Evolutionary conservation across 2,888 invertebrate genomes (phyloP).

Genomic region (Gastrophysa polygoni): DNA sequence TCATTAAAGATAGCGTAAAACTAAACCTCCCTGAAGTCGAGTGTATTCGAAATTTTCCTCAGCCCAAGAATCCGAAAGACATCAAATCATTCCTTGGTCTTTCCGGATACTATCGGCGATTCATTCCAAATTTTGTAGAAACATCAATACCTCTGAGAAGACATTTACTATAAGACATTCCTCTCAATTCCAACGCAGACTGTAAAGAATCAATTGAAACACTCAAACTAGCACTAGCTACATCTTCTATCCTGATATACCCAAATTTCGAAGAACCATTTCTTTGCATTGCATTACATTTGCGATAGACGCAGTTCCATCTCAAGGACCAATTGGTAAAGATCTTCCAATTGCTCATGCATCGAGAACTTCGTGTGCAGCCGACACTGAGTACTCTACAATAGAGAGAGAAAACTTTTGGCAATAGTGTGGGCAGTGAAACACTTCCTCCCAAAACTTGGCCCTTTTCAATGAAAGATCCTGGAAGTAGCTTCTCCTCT

Average conservation of each 20-base stretch:
- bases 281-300: conserved; percentile 46
- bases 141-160: conserved; percentile 1
- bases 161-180: neutral
- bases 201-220: conserved; percentile 4
- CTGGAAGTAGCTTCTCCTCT: too few relatives aligned
- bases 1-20: neutral
- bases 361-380: too few relatives aligned
- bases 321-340: conserved; percentile 41
- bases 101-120: conserved; percentile 1
- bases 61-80: neutral
- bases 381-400: too few relatives aligned
- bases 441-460: too few relatives aligned
- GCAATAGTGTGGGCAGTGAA: too few relatives aligned
- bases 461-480: too few relatives aligned
- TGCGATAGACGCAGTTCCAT: conserved; percentile 34
- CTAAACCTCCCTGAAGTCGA: neutral
- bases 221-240: neutral
- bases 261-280: conserved; percentile 46
- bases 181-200: conserved; percentile 34
- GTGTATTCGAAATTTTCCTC: neutral
- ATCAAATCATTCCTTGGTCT: conserved; percentile 2
- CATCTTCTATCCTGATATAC: conserved; percentile 38
- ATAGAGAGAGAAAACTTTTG: too few relatives aligned
- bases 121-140: conserved; percentile 8
- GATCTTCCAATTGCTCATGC: too few relatives aligned